These are phyloP conservation scores for Batillaria attramentaria DNA, from an alignment of 1,140 invertebrate species.

Conservation along the genomic window DNA sequence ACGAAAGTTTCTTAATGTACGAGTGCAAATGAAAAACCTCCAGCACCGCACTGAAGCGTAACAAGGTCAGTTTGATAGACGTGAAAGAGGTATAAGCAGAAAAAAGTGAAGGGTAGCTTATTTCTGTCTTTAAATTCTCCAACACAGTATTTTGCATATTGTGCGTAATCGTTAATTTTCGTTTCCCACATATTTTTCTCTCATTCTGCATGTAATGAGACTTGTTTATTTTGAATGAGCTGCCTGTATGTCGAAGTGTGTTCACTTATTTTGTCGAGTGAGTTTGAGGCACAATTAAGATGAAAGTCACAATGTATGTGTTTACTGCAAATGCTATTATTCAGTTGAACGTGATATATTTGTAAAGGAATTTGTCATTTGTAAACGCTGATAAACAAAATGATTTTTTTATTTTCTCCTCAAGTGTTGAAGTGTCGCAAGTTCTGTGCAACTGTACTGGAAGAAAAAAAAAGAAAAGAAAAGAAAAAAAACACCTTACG, in stretches of 20 bases:
- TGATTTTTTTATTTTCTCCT: neutral
- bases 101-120: neutral
- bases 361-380: neutral
- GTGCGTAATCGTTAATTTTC: neutral
- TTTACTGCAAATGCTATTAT: no score
- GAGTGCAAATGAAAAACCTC: no score
- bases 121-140: neutral
- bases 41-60: no score
- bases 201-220: neutral
- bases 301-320: no score
- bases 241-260: neutral
- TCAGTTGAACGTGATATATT: neutral
- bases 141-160: neutral
- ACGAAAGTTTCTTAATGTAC: no score
- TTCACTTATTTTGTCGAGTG: neutral
- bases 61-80: neutral
- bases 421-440: neutral
- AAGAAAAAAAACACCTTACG: no score
- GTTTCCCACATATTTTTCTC: no score
- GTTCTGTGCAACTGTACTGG: no score
- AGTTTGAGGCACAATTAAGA: no score
- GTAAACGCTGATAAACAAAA: neutral
- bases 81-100: neutral
- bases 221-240: neutral
- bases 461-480: no score